A percentile compares a stretch with the other conserved stretches of the same genome.
phyloP scores from a whole-genome alignment of 2,888 invertebrate genomes.

The Amblyteles armatorius region DNA sequence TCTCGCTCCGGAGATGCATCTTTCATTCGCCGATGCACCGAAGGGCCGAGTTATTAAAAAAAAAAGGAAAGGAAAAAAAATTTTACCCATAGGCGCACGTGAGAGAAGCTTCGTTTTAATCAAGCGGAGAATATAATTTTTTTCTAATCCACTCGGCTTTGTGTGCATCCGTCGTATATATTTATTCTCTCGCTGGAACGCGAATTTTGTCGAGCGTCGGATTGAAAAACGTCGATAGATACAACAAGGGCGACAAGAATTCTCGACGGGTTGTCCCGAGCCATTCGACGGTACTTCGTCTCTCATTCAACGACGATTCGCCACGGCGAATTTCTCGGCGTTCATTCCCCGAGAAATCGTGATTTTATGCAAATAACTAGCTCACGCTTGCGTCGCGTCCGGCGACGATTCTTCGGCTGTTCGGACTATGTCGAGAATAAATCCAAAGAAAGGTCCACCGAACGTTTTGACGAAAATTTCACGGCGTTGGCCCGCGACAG shows the following conservation, averaged over 20 bases:
- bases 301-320: conserved; percentile 48
- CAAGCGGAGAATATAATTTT: conserved; percentile 28
- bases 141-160: neutral
- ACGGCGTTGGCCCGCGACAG: conserved; percentile 28
- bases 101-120: conserved; percentile 34
- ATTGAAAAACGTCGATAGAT: conserved; percentile 21
- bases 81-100: conserved; percentile 22
- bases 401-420: conserved; percentile 67
- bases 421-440: conserved; percentile 40
- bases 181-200: neutral
- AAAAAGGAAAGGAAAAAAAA: conserved; percentile 2
- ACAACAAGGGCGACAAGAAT: neutral
- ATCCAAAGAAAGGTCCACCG: conserved; percentile 46
- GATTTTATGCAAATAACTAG: conserved; percentile 66
- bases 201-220: neutral
- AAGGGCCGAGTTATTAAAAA: conserved; percentile 20
- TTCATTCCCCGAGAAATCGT: conserved; percentile 64
- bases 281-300: neutral
- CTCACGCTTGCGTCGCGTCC: conserved; percentile 43
- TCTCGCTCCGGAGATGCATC: conserved; percentile 31
- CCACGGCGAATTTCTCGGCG: conserved; percentile 56
- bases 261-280: neutral
- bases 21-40: conserved; percentile 15
- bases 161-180: neutral
- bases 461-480: conserved; percentile 49